phyloP scores from a whole-genome alignment of 2,113 vertebrate genomes.

The Malurus cyaneus region DNA sequence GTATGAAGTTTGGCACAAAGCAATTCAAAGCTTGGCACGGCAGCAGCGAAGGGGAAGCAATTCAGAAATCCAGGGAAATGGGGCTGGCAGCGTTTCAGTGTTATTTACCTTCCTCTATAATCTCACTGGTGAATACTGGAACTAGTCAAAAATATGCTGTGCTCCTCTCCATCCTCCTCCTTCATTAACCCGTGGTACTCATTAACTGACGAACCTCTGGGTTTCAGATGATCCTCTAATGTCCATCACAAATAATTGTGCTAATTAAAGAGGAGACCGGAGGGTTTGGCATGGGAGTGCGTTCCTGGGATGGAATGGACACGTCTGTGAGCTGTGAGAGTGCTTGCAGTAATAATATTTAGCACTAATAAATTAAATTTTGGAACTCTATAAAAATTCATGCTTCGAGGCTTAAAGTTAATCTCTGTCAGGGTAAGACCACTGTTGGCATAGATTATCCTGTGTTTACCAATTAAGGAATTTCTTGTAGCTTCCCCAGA shows the following conservation, averaged over 20 bases:
- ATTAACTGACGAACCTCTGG: not conserved
- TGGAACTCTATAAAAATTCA: not conserved
- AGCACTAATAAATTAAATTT: constrained; percentile 22
- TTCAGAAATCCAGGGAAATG: not conserved
- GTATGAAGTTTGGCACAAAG: not conserved
- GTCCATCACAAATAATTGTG: not conserved
- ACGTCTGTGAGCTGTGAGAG: not conserved
- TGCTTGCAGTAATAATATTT: not conserved
- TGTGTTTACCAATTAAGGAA: not conserved
- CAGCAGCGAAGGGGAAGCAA: not conserved
- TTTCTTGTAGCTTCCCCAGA: not conserved
- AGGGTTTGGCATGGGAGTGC: accelerated
- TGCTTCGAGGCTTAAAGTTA: not conserved
- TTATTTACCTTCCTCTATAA: constrained; percentile 3
- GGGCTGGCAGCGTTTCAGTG: not conserved
- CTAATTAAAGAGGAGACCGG: not conserved
- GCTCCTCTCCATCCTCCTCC: not conserved
- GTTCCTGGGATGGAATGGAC: not conserved
- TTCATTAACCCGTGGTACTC: not conserved
- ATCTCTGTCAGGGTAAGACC: not conserved
- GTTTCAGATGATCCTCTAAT: not conserved
- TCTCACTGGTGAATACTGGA: not conserved
- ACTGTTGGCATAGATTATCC: not conserved
- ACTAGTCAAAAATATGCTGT: not conserved
- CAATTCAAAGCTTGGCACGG: not conserved